Evolutionary conservation across 2,113 vertebrate species (phyloP).

Genomic region (Tetrax tetrax): DNA sequence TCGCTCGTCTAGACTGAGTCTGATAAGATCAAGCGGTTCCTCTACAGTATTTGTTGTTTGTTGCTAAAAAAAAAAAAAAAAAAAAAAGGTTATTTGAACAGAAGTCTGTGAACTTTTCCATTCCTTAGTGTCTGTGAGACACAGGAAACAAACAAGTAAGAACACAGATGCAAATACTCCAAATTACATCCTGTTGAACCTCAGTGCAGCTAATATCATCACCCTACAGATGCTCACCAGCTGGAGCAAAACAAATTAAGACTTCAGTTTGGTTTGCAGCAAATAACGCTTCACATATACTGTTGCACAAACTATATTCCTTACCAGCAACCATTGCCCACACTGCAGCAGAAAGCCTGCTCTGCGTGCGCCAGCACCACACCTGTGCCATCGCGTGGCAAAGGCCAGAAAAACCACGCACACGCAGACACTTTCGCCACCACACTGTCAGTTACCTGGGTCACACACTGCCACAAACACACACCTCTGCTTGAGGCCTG

Average conservation of each 20-base stretch:
- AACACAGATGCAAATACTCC: neutral
- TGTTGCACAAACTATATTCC: neutral
- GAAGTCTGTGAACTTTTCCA: neutral
- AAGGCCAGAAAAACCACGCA: too few relatives aligned
- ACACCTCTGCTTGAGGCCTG: rapidly evolving
- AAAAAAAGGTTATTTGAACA: neutral
- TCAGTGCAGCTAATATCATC: rapidly evolving
- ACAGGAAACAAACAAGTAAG: neutral
- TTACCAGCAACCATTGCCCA: rapidly evolving
- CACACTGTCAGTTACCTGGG: rapidly evolving
- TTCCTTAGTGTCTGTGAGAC: neutral
- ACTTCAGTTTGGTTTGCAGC: neutral
- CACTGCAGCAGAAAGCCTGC: neutral
- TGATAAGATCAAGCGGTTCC: conserved; percentile 94
- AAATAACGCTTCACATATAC: neutral
- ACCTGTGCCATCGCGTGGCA: rapidly evolving
- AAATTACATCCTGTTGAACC: neutral
- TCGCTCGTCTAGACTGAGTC: conserved; percentile 94
- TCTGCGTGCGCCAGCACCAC: rapidly evolving
- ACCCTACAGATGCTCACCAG: neutral
- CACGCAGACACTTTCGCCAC: rapidly evolving
- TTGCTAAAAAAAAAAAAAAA: conserved; percentile 74
- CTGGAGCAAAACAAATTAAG: rapidly evolving
- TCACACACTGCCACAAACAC: too few relatives aligned
- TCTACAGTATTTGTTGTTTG: conserved; percentile 95